Percentiles rank a stretch among this genome's conserved stretches.
Evolutionary conservation across 2,888 invertebrate species (phyloP).

Genomic region (Exephanes ischioxanthus): DNA sequence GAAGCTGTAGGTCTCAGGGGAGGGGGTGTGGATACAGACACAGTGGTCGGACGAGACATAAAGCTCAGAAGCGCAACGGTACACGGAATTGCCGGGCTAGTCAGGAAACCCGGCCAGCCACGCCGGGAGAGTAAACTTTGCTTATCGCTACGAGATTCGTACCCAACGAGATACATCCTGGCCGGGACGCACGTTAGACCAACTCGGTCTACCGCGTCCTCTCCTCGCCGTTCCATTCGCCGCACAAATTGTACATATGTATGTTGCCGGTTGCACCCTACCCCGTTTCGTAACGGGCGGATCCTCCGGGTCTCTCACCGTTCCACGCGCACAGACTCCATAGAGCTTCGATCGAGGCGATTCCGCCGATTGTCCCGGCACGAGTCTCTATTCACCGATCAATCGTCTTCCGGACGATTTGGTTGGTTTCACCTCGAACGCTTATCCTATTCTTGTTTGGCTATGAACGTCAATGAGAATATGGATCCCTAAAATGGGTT

Average conservation of each 20-base stretch:
- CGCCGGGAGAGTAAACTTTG: conserved; percentile 67
- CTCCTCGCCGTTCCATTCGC: conserved; percentile 24
- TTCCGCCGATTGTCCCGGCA: conserved; percentile 7
- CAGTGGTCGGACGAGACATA: conserved; percentile 2
- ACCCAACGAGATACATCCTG: conserved; percentile 58
- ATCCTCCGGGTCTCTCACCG: conserved; percentile 24
- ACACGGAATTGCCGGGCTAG: neutral
- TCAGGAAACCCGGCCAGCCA: conserved; percentile 29
- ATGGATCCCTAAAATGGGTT: too few relatives aligned
- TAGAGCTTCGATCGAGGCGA: conserved; percentile 13
- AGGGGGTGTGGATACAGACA: neutral
- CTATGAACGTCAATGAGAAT: too few relatives aligned
- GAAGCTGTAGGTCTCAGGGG: conserved; percentile 16
- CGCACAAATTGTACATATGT: conserved; percentile 54
- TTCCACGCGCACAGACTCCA: conserved; percentile 20
- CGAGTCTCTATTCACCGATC: neutral
- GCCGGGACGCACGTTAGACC: conserved; percentile 44
- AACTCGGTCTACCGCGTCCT: conserved; percentile 42
- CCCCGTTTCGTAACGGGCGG: neutral
- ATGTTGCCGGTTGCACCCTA: conserved; percentile 5
- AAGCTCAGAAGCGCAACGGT: conserved; percentile 8
- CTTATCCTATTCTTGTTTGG: neutral
- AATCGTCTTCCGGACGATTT: neutral
- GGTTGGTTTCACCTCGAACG: neutral
- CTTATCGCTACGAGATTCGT: conserved; percentile 67